Evolutionary conservation across 1,140 invertebrate genomes (phyloP), one percentile per base, ranked within the genome.

Genomic region (Rhynchophorus ferrugineus): DNA sequence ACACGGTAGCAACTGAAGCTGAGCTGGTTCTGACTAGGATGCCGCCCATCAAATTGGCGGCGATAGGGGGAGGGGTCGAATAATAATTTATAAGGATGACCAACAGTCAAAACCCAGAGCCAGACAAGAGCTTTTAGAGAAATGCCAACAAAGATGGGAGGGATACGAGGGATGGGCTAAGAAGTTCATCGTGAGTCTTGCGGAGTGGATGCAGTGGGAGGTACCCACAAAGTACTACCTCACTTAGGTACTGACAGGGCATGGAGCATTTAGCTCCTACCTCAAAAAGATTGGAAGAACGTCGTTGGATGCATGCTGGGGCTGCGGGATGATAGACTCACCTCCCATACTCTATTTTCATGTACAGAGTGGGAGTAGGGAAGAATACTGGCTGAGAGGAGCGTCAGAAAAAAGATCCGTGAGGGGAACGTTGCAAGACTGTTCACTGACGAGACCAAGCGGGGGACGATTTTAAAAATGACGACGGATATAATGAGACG

Each of bases 231-330:
- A 9, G 17, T 57, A 52, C 13, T 52, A 17, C 20, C 11, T 51
- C 0, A 45, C 47, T 8, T 33, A 56, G 48, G 45, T 38, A 1
- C 29, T 57, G 1, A 54, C 29, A 7, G 56, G 51, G 3, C 56
- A 58, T 20, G 56, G 51, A 11, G 42, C 22, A 3, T 58, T 56
- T 38, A 18, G 42, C 6, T 21, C 29, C n/a, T 58, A 47, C 18
- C 22, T 41, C 3, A 3, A 57, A 6, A 53, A 24, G 14, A 53
- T 57, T n/a, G 24, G 20, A 33, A 52, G 43, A 29, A 13, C 29
- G 11, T 9, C 17, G 24, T n/a, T 37, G 1, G 55, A 57, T 14
- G 11, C 1, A 11, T 57, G 50, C 24, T 17, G 17, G 13, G n/a
- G 16, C n/a, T 57, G 50, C 17, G 44, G 50, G 22, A 9, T 2